Conservation (phyloP, 2,113 vertebrate species). For the Alces alces region DNA sequence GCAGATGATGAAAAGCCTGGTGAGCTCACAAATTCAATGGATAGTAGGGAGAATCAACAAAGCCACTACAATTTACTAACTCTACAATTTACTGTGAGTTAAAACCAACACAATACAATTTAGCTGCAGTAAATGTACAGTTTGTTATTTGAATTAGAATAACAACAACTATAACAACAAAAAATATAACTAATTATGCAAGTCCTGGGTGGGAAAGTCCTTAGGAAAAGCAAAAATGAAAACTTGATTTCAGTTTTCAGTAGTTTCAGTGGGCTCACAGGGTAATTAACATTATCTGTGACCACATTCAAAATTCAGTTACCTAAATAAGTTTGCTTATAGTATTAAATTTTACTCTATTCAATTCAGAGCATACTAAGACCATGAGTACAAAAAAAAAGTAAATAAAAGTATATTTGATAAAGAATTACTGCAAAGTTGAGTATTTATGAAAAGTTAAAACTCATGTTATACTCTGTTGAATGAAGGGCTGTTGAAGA, state of each 20-base stretch:
- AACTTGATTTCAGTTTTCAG: not conserved
- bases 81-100: not conserved
- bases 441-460: not conserved
- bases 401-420: not conserved
- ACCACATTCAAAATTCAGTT: not conserved
- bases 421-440: not conserved
- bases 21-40: not conserved
- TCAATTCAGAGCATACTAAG: not conserved
- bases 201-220: not conserved
- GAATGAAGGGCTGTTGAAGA: not conserved
- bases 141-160: not conserved
- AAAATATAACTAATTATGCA: not conserved
- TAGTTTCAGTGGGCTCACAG: not conserved
- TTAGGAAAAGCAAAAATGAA: slow-evolving; percentile 9
- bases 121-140: not conserved
- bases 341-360: not conserved
- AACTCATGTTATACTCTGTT: not conserved
- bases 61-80: not conserved
- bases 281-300: not conserved
- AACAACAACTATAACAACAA: not conserved
- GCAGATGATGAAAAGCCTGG: not conserved
- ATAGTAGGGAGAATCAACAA: not conserved
- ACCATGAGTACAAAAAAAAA: not conserved
- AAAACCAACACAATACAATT: not conserved
- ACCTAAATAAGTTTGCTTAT: not conserved